phyloP scores from a whole-genome alignment of 2,888 invertebrate species.

The Drosophila ezoana region DNA sequence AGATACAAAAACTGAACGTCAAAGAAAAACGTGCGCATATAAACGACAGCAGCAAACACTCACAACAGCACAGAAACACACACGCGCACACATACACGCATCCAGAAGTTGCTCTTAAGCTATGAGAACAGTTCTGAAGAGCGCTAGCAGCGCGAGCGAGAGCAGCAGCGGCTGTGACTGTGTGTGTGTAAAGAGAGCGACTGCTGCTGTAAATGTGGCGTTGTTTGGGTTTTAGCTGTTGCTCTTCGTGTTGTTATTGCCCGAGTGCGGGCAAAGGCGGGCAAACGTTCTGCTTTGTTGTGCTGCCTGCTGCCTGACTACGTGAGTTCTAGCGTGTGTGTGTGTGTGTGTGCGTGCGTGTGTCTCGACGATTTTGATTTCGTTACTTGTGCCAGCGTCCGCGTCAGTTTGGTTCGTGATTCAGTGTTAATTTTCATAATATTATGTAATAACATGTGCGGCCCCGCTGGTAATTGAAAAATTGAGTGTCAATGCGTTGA shows the following conservation, averaged over 20 bases:
- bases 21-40: constrained; percentile 75
- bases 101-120: neutral
- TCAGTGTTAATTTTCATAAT: constrained; percentile 81
- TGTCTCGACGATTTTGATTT: constrained; percentile 62
- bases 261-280: constrained; percentile 1
- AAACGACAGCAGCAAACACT: constrained; percentile 35
- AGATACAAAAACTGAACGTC: constrained; percentile 66
- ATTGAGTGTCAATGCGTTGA: constrained; percentile 3
- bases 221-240: constrained; percentile 29
- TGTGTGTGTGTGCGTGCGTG: constrained; percentile 18
- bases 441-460: constrained; percentile 79
- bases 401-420: constrained; percentile 66
- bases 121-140: constrained; percentile 27
- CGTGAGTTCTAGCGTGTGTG: neutral
- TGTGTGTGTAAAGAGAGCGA: constrained; percentile 9
- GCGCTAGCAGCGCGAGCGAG: constrained; percentile 1
- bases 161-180: neutral
- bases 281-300: constrained; percentile 36
- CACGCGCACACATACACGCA: neutral
- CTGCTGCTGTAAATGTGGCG: constrained; percentile 6
- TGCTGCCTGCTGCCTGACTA: constrained; percentile 7
- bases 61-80: constrained; percentile 21
- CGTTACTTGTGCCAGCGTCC: constrained; percentile 69
- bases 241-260: constrained; percentile 19
- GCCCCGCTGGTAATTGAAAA: constrained; percentile 33